phyloP scores from a whole-genome alignment of 2,797 vertebrate genomes.

The Cynodonichthys magdalenae region DNA sequence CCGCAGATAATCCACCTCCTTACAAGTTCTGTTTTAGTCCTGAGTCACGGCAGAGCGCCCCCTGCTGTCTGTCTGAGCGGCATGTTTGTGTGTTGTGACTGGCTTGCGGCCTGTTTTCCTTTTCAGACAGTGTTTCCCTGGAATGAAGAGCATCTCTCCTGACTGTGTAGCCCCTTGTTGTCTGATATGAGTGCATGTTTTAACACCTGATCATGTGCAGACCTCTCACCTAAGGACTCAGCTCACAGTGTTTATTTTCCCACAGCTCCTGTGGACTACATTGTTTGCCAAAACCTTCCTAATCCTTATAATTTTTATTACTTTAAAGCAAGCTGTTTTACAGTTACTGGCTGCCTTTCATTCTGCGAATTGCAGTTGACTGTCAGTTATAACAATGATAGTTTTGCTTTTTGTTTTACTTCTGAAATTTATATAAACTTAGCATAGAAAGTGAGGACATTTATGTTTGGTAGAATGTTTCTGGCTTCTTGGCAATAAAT shows the following conservation, averaged over 20 bases:
- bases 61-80: slow-evolving; percentile 58
- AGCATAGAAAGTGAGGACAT: too few species aligned
- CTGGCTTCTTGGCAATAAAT: too few species aligned
- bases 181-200: slow-evolving; percentile 69
- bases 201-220: slow-evolving; percentile 54
- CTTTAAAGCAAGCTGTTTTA: slow-evolving; percentile 18
- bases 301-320: slow-evolving; percentile 21
- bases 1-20: neutral
- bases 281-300: slow-evolving; percentile 32
- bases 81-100: slow-evolving; percentile 34
- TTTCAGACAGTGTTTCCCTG: slow-evolving; percentile 44
- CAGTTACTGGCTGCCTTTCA: slow-evolving; percentile 21
- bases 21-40: slow-evolving; percentile 19
- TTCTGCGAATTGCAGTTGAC: slow-evolving; percentile 25
- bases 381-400: neutral
- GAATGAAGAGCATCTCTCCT: slow-evolving; percentile 48
- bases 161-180: slow-evolving; percentile 51
- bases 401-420: neutral
- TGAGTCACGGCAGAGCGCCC: slow-evolving; percentile 42
- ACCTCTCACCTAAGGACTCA: slow-evolving; percentile 76
- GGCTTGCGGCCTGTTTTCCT: slow-evolving; percentile 49
- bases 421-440: neutral
- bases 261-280: slow-evolving; percentile 65
- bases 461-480: neutral
- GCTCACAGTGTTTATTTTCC: slow-evolving; percentile 69